A percentile compares a stretch with the other conserved stretches of the same genome.
These are phyloP conservation scores for Achroia grisella DNA, from an alignment of 1,140 invertebrate species.

Conservation along the genomic window DNA sequence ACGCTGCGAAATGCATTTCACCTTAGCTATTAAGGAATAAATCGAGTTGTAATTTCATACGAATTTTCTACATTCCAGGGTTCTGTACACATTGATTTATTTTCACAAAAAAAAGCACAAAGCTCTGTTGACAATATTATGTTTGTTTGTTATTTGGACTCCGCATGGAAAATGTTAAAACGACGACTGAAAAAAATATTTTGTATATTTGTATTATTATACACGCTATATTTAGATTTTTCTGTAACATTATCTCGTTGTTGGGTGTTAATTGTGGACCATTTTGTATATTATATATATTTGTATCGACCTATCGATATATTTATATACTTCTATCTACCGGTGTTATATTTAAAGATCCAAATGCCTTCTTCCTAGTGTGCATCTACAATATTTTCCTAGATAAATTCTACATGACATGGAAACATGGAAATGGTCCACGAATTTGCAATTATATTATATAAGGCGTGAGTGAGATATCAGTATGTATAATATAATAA, in stretches of 20 bases:
- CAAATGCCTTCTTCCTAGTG: constrained; percentile 8
- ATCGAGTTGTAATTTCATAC: constrained; percentile 31
- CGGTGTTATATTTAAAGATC: too few relatives aligned
- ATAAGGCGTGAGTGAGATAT: constrained; percentile 44
- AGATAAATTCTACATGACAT: constrained; percentile 8
- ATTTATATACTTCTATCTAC: too few relatives aligned
- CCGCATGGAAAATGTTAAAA: constrained; percentile 23
- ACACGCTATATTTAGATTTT: constrained; percentile 17
- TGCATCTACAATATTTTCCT: constrained; percentile 12
- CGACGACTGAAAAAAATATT: constrained; percentile 51
- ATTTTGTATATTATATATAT: constrained; percentile 8
- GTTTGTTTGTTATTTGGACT: constrained; percentile 21
- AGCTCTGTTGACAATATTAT: constrained; percentile 7
- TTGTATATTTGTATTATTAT: constrained; percentile 56
- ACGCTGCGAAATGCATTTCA: constrained; percentile 62
- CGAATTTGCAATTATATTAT: constrained; percentile 15
- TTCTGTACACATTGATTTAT: constrained; percentile 30
- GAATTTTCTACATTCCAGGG: constrained; percentile 62
- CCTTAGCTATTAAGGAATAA: constrained; percentile 51
- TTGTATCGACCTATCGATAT: background rate
- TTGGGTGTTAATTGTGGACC: constrained; percentile 17
- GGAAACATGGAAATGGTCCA: constrained; percentile 20
- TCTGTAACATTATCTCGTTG: constrained; percentile 13
- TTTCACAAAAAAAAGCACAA: constrained; percentile 38
- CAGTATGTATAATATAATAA: constrained; percentile 31